These are phyloP conservation scores for Chymomyza amoena DNA, from an alignment of 2,888 invertebrate genomes.

Conservation along the genomic window DNA sequence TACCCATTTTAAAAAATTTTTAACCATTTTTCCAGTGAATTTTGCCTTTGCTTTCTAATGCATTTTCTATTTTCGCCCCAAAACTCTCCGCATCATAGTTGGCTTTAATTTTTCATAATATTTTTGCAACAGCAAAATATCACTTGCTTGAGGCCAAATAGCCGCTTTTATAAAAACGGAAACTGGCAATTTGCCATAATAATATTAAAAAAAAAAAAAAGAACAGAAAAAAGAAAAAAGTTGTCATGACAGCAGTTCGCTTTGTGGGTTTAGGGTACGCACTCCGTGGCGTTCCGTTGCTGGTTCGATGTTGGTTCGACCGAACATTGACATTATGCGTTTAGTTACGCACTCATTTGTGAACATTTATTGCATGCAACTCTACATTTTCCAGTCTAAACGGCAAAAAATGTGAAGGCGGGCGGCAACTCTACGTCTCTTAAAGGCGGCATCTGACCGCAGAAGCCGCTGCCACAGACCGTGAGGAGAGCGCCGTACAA, in stretches of 20 bases:
- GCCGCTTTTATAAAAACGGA: conserved; percentile 48
- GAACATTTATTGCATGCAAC: conserved; percentile 60
- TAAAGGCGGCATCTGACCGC: background rate
- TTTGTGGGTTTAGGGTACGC: conserved; percentile 7
- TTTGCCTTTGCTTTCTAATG: conserved; percentile 36
- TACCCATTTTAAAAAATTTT: conserved; percentile 56
- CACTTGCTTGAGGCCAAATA: conserved; percentile 21
- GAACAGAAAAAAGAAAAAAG: background rate
- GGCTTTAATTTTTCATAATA: conserved; percentile 2
- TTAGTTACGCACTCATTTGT: conserved; percentile 66
- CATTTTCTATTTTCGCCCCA: conserved; percentile 40
- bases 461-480: background rate
- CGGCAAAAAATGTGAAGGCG: conserved; percentile 50
- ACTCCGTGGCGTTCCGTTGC: conserved; percentile 15
- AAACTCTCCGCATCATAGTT: background rate
- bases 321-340: conserved; percentile 62
- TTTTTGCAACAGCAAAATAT: background rate
- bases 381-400: conserved; percentile 53
- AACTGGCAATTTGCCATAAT: conserved; percentile 65
- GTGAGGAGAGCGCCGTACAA: background rate
- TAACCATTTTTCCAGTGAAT: conserved; percentile 57
- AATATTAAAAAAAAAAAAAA: background rate
- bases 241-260: background rate
- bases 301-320: background rate
- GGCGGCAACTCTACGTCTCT: background rate